Conservation (phyloP, 2,113 vertebrate genomes). For the Gnathonemus longibarbis region DNA sequence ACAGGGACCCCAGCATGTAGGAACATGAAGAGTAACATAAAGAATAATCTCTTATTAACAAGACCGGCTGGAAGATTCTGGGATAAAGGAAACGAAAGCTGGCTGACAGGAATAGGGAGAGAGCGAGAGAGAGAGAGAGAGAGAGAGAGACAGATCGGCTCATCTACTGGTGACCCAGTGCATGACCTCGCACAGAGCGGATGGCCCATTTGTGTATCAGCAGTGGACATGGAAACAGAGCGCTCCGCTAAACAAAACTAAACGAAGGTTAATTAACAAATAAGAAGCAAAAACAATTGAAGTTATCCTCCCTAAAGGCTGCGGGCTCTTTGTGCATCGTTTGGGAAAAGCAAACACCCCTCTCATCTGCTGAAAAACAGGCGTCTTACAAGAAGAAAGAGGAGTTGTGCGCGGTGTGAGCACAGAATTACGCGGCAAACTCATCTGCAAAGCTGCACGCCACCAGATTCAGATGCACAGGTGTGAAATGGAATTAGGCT, state of each 20-base stretch:
- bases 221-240: background rate
- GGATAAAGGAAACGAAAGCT: background rate
- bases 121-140: background rate
- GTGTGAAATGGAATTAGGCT: background rate
- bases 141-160: background rate
- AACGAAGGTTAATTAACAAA: background rate
- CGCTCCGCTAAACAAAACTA: background rate
- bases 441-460: background rate
- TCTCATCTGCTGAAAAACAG: constrained; percentile 44
- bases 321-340: background rate
- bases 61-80: constrained; percentile 6
- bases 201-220: background rate
- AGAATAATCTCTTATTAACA: constrained; percentile 20
- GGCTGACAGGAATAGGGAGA: background rate
- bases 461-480: constrained; percentile 20
- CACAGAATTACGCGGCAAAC: background rate
- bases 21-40: background rate
- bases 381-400: background rate
- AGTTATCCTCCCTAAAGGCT: background rate
- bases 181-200: background rate
- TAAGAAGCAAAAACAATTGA: background rate
- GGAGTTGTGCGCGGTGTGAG: background rate
- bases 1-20: background rate
- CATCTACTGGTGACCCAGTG: background rate
- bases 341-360: constrained; percentile 51